phyloP scores from a whole-genome alignment of 1,140 invertebrate genomes.

The Phortica variegata region DNA sequence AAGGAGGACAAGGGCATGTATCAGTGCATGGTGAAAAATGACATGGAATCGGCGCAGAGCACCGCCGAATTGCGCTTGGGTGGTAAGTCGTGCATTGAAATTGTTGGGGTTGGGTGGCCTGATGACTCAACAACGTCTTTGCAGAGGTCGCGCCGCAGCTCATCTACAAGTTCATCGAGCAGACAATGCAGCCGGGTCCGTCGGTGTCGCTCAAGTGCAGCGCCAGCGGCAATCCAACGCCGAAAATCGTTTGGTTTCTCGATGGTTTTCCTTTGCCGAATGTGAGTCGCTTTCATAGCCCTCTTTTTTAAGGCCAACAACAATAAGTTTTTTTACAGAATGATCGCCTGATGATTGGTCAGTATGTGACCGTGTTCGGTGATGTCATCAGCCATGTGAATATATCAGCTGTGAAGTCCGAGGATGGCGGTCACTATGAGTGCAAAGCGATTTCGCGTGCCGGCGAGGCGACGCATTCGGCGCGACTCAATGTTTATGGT shows the following conservation, averaged over 20 bases:
- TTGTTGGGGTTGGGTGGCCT: too few species aligned
- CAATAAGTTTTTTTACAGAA: conserved; percentile 43
- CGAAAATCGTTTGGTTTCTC: conserved; percentile 75
- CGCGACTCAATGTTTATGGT: conserved; percentile 70
- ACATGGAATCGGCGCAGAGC: conserved; percentile 70
- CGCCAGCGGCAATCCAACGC: conserved; percentile 77
- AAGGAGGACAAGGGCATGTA: conserved; percentile 80
- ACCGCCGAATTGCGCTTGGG: conserved; percentile 72
- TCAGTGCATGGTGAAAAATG: conserved; percentile 76
- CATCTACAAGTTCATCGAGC: conserved; percentile 78
- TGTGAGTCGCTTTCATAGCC: conserved; percentile 27
- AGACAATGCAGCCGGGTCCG: conserved; percentile 77
- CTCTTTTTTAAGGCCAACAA: not conserved
- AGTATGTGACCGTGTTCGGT: conserved; percentile 67
- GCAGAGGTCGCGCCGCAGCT: conserved; percentile 77
- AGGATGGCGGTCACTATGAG: conserved; percentile 73
- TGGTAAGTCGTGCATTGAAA: conserved; percentile 60
- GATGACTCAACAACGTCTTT: conserved; percentile 20
- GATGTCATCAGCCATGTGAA: conserved; percentile 75
- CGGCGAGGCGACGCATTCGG: conserved; percentile 64
- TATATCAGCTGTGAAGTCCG: conserved; percentile 67
- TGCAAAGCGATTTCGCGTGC: conserved; percentile 69
- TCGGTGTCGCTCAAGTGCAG: conserved; percentile 81
- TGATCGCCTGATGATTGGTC: conserved; percentile 66
- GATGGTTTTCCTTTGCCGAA: conserved; percentile 70